A percentile compares a stretch with the other conserved stretches of the same genome.
Conservation (phyloP, 2,888 invertebrate species). For the Stenichneumon culpator region DNA sequence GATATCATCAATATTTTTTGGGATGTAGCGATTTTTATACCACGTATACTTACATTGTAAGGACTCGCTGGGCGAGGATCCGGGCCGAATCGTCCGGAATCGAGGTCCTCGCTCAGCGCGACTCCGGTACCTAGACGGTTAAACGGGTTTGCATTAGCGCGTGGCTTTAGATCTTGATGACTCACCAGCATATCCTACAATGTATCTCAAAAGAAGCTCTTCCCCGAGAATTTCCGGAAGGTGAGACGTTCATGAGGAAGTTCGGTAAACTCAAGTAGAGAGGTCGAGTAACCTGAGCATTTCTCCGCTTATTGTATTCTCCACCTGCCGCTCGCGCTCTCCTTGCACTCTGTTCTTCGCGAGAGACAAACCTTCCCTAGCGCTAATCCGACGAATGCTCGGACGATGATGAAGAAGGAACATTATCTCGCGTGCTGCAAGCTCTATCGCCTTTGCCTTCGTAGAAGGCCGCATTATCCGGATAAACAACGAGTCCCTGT, state of each 20-base stretch:
- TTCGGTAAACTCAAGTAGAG: conserved; percentile 9
- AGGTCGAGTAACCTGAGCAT: conserved; percentile 18
- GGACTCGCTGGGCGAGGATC: too few relatives aligned
- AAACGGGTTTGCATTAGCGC: neutral
- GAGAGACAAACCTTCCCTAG: neutral
- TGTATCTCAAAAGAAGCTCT: neutral
- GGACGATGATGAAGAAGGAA: neutral
- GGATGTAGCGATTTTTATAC: too few relatives aligned
- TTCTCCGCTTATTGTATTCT: conserved; percentile 14
- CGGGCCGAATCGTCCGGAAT: too few relatives aligned
- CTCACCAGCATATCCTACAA: neutral
- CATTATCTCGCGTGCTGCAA: conserved; percentile 14
- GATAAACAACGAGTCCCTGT: conserved; percentile 27
- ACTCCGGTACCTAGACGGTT: too few relatives aligned
- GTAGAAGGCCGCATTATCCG: conserved; percentile 37
- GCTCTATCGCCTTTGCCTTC: conserved; percentile 8
- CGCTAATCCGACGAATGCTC: neutral
- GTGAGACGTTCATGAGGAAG: neutral
- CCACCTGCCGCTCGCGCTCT: neutral
- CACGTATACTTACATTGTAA: too few relatives aligned
- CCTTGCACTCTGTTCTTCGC: neutral
- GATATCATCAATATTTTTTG: too few relatives aligned
- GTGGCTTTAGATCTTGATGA: neutral
- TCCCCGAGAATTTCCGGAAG: neutral
- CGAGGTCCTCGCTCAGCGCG: too few relatives aligned